phyloP scores from a whole-genome alignment of 2,113 vertebrate genomes.

The Astatoreochromis straeleni region DNA sequence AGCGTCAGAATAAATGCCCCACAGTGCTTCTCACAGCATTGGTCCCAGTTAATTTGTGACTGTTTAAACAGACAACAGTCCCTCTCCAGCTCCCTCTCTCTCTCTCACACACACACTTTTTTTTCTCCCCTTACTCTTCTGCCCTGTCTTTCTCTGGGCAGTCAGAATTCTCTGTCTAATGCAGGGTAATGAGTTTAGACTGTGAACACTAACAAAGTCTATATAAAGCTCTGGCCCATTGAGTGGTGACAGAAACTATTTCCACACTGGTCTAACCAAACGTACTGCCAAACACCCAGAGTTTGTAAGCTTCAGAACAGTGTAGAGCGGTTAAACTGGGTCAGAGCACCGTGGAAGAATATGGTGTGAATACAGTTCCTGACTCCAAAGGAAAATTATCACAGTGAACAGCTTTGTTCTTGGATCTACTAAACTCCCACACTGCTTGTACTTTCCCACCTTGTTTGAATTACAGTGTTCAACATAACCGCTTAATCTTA shows the following conservation, averaged over 20 bases:
- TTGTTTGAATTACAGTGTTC: neutral
- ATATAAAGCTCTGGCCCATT: slow-evolving; percentile 35
- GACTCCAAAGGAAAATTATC: neutral
- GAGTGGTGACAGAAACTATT: slow-evolving; percentile 21
- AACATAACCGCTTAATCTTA: neutral
- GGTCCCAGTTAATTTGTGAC: slow-evolving; percentile 23
- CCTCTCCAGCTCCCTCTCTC: neutral
- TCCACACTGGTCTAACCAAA: neutral
- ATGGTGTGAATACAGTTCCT: neutral
- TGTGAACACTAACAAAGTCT: slow-evolving; percentile 49
- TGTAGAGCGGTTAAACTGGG: neutral
- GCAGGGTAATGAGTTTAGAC: slow-evolving; percentile 53
- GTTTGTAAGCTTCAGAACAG: neutral
- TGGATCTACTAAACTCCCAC: neutral
- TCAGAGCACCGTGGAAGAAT: neutral
- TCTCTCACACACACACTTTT: neutral
- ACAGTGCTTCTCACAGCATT: neutral
- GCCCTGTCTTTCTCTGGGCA: neutral
- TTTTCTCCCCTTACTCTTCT: neutral
- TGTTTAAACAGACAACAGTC: slow-evolving; percentile 23
- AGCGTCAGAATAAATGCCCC: neutral
- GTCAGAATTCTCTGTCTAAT: slow-evolving; percentile 10
- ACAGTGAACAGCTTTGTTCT: neutral
- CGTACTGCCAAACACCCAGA: neutral
- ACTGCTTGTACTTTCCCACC: neutral